These are phyloP conservation scores for Brachypalpus laphriformis DNA, from an alignment of 2,888 invertebrate species.

Conservation along the genomic window DNA sequence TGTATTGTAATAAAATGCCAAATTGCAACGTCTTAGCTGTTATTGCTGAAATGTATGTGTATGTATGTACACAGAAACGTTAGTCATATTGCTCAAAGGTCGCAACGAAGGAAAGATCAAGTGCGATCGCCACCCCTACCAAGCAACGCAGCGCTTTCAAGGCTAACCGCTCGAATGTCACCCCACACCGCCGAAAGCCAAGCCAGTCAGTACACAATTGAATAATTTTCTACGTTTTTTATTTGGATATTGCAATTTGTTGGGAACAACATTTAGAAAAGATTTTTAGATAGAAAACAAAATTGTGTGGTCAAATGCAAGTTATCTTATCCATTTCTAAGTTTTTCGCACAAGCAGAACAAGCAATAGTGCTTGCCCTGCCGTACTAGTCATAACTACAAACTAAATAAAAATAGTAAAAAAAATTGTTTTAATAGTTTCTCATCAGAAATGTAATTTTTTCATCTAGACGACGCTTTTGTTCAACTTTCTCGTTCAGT, in stretches of 20 bases:
- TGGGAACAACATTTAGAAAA: conserved; percentile 51
- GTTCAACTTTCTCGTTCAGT: conserved; percentile 17
- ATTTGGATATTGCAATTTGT: conserved; percentile 64
- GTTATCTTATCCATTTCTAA: conserved; percentile 49
- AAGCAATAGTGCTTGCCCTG: not conserved
- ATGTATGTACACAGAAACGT: no score
- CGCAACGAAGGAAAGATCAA: no score
- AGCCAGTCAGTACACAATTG: not conserved
- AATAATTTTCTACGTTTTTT: conserved; percentile 51
- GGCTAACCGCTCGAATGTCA: not conserved
- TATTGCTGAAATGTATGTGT: no score
- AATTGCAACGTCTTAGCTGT: no score
- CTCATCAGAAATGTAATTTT: conserved; percentile 51
- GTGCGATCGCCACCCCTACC: not conserved
- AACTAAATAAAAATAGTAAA: conserved; percentile 45
- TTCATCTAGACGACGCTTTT: conserved; percentile 28
- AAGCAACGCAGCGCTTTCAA: not conserved
- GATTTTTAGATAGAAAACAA: conserved; percentile 29
- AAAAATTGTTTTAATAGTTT: conserved; percentile 33
- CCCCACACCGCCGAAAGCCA: not conserved
- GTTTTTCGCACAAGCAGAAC: conserved; percentile 10
- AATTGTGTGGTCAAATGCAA: conserved; percentile 36
- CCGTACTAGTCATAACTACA: conserved; percentile 9
- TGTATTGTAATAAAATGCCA: no score
- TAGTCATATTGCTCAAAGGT: no score